Evolutionary conservation across 2,888 invertebrate genomes (phyloP), one percentile per base, ranked within the genome.

Genomic region (Pyrrhosoma nymphula): DNA sequence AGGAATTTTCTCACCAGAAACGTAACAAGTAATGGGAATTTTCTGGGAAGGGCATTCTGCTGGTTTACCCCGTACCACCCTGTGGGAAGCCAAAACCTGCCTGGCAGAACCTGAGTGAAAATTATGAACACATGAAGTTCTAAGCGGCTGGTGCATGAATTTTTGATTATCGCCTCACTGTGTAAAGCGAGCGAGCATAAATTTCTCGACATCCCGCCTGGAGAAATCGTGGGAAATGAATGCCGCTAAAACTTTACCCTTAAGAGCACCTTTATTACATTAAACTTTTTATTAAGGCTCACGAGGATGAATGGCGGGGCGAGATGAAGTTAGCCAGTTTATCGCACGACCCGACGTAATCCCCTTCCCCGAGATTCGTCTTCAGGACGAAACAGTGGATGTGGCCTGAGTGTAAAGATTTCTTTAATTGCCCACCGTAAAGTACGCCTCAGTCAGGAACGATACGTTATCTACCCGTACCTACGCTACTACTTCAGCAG

Each of bases 401-500:
- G 10, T 1, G 30, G 35, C n/a, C 26, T 30, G 82, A 35, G 35
- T 18, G 82, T 35, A 35, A 82, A 35, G 82, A 82, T 18, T 82
- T 18, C 82, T 82, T 82, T 82, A 82, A 82, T 82, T 82, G 82
- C 35, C 82, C 30, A 16, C 82, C 82, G 16, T 82, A 82, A 82
- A 82, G 82, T 82, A 16, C 14, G 82, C 35, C 82, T 35, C 82
- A 6, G 30, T 6, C 35, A 8, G 82, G 82, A 35, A 82, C 30
- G 30, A 82, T 82, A 35, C 30, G 82, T 82, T 69, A 69, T 69
- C 69, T 60, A 69, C 69, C n/a, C 10, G 82, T 82, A 18, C 35
- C 60, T 3, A 1, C 20, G 60, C 18, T 60, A 16, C 35, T 35
- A 18, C 16, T 82, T 82, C 0, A 35, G 35, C 12, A 35, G 16